A percentile compares a stretch with the other conserved stretches of the same genome.
Evolutionary conservation across 2,113 vertebrate species (phyloP).

Genomic region (Euleptes europaea): DNA sequence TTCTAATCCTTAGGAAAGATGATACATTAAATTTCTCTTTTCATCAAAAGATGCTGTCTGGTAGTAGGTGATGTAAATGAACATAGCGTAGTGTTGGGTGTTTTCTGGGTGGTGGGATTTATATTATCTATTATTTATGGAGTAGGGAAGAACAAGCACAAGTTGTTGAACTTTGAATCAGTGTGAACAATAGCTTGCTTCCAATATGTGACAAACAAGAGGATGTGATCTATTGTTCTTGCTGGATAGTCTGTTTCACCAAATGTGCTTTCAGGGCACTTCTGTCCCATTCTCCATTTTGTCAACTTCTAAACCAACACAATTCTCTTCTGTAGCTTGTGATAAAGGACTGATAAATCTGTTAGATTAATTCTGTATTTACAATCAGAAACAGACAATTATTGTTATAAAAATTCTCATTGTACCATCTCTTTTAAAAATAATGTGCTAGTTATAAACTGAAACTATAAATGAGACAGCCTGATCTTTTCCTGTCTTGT

Average conservation of each 20-base stretch:
- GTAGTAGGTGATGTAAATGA: not conserved
- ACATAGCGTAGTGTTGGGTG: not conserved
- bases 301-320: not conserved
- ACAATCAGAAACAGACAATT: not conserved
- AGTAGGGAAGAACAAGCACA: not conserved
- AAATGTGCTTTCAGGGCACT: not conserved
- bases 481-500: not conserved
- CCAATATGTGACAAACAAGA: slow-evolving; percentile 39
- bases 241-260: not conserved
- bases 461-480: not conserved
- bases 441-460: not conserved
- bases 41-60: not conserved
- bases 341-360: not conserved
- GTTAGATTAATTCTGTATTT: not conserved
- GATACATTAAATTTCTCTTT: not conserved
- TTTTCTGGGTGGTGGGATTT: not conserved
- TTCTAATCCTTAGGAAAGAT: not conserved
- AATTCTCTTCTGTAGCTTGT: not conserved
- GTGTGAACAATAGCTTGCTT: slow-evolving; percentile 36
- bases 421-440: not conserved
- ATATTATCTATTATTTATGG: slow-evolving; percentile 10
- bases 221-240: slow-evolving; percentile 21
- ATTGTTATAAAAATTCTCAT: not conserved
- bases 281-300: not conserved
- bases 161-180: slow-evolving; percentile 36